phyloP scores from a whole-genome alignment of 1,140 invertebrate genomes.

The Ceratina japonica region DNA sequence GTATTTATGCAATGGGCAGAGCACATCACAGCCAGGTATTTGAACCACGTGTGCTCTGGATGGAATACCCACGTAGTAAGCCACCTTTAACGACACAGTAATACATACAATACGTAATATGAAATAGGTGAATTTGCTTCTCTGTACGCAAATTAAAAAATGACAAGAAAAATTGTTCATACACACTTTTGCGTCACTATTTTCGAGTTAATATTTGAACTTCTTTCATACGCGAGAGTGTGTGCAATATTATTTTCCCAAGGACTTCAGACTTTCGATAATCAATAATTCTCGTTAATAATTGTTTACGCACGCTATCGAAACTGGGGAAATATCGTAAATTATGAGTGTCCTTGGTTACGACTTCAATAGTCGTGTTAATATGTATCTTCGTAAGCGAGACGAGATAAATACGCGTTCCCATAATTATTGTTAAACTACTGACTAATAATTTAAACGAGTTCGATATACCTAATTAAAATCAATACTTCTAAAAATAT shows the following conservation, averaged over 20 bases:
- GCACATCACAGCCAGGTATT: slow-evolving; percentile 81
- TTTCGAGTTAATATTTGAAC: too few species aligned
- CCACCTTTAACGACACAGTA: slow-evolving; percentile 37
- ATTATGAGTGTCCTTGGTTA: not conserved
- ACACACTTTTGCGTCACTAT: not conserved
- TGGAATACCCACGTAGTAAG: slow-evolving; percentile 80
- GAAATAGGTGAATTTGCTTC: not conserved
- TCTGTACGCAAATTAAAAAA: not conserved
- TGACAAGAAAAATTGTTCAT: not conserved
- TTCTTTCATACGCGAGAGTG: too few species aligned
- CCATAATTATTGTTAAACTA: not conserved
- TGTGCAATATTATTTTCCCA: too few species aligned
- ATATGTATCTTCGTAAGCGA: not conserved
- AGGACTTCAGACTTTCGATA: not conserved
- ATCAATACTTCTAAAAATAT: not conserved
- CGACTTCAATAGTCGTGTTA: not conserved
- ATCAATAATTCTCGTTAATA: not conserved
- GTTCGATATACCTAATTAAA: too few species aligned
- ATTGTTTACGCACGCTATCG: too few species aligned
- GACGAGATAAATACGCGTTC: not conserved
- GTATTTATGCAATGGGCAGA: slow-evolving; percentile 79
- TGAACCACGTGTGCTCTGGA: slow-evolving; percentile 74
- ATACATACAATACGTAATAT: not conserved
- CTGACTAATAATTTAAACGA: not conserved
- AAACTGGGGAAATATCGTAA: not conserved